phyloP scores from a whole-genome alignment of 2,113 vertebrate species.

The Nothoprocta pentlandii region DNA sequence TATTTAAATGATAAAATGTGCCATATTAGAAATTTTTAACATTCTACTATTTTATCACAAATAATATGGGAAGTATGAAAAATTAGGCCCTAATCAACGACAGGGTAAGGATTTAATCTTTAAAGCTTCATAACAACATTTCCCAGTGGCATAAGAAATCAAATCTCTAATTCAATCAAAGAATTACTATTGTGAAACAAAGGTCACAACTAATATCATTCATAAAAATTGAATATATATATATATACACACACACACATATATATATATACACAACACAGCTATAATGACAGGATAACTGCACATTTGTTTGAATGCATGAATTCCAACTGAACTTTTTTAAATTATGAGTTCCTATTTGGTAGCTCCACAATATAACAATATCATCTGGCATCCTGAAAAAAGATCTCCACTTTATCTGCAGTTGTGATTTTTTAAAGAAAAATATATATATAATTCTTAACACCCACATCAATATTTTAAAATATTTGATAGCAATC shows the following conservation, averaged over 20 bases:
- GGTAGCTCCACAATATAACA: not conserved
- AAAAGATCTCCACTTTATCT: not conserved
- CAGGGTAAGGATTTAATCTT: not conserved
- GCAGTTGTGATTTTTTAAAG: not conserved
- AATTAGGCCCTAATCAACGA: not conserved
- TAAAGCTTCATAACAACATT: not conserved
- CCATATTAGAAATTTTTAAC: not conserved
- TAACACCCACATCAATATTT: not conserved
- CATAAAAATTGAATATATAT: not conserved
- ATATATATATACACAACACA: not conserved
- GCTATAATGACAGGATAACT: not conserved
- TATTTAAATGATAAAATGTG: not conserved
- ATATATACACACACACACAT: too few relatives aligned
- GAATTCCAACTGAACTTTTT: not conserved
- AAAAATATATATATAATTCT: too few relatives aligned
- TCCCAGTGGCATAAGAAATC: constrained; percentile 13
- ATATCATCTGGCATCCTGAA: not conserved
- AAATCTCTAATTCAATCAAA: not conserved
- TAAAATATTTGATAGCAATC: not conserved
- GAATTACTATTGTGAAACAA: not conserved
- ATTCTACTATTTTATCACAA: not conserved
- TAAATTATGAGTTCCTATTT: not conserved
- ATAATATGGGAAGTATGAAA: not conserved
- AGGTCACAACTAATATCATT: not conserved
- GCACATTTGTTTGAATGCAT: not conserved